A percentile compares a stretch with the other conserved stretches of the same genome.
phyloP scores from a whole-genome alignment of 1,140 invertebrate genomes.

The Delia radicum region DNA sequence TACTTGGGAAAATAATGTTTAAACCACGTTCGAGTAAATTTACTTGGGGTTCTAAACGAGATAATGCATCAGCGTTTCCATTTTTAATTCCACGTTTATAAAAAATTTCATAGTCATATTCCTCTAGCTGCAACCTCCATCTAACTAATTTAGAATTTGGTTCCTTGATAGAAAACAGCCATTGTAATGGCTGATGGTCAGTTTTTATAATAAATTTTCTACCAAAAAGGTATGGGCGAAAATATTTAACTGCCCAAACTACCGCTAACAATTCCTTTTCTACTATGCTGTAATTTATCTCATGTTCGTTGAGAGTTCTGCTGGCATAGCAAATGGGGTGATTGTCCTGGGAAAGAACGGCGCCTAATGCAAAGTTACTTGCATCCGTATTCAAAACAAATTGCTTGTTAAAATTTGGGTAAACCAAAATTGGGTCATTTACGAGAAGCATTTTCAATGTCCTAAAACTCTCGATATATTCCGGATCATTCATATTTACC shows the following conservation, averaged over 20 bases:
- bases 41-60: not conserved
- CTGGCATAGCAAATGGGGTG: constrained; percentile 21
- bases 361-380: constrained; percentile 3
- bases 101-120: constrained; percentile 25
- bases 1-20: not conserved
- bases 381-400: constrained; percentile 18
- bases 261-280: constrained; percentile 18
- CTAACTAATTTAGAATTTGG: constrained; percentile 30
- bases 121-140: constrained; percentile 12
- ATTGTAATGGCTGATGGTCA: constrained; percentile 7
- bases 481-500: not conserved
- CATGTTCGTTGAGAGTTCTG: constrained; percentile 23
- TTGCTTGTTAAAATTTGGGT: constrained; percentile 13
- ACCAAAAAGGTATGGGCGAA: constrained; percentile 19
- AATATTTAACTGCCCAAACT: constrained; percentile 21
- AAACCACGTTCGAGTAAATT: not conserved
- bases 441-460: constrained; percentile 1
- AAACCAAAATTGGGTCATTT: constrained; percentile 11
- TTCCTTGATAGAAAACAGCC: not conserved
- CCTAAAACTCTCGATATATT: constrained; percentile 12
- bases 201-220: constrained; percentile 21
- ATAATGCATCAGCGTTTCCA: constrained; percentile 17
- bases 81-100: constrained; percentile 26
- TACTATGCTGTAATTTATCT: not conserved
- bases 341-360: constrained; percentile 10